phyloP scores from a whole-genome alignment of 2,797 vertebrate genomes.

The Silurus aristotelis region DNA sequence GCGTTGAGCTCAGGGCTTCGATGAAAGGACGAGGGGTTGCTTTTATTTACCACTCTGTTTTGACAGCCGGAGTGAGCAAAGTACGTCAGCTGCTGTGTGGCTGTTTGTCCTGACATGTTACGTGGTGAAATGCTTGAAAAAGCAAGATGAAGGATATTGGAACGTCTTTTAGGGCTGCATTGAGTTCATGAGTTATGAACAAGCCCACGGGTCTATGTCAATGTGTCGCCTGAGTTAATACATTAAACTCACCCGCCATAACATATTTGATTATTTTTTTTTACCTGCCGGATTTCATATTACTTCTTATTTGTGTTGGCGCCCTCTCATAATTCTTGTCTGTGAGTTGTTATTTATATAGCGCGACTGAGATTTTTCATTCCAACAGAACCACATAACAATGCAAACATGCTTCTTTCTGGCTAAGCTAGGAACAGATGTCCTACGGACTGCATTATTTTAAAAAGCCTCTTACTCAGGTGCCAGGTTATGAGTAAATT shows the following conservation, averaged over 20 bases:
- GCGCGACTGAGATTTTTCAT: neutral
- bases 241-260: constrained; percentile 24
- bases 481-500: constrained; percentile 11
- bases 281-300: neutral
- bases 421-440: neutral
- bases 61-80: constrained; percentile 55
- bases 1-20: constrained; percentile 30
- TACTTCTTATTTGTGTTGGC: constrained; percentile 6
- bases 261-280: constrained; percentile 6
- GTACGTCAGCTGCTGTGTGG: constrained; percentile 47
- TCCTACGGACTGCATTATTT: neutral
- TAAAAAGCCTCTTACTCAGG: neutral
- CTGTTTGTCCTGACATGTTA: constrained; percentile 32
- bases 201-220: constrained; percentile 19
- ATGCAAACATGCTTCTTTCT: neutral
- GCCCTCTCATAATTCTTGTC: constrained; percentile 5
- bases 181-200: constrained; percentile 17
- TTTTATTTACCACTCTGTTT: constrained; percentile 61
- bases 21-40: constrained; percentile 48
- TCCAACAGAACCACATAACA: neutral
- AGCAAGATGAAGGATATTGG: neutral
- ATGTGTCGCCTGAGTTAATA: constrained; percentile 13
- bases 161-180: neutral
- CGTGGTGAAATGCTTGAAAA: constrained; percentile 8
- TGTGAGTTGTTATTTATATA: neutral